Evolutionary conservation across 2,797 vertebrate species (phyloP).

Genomic region (Bryconaethiops microstoma): DNA sequence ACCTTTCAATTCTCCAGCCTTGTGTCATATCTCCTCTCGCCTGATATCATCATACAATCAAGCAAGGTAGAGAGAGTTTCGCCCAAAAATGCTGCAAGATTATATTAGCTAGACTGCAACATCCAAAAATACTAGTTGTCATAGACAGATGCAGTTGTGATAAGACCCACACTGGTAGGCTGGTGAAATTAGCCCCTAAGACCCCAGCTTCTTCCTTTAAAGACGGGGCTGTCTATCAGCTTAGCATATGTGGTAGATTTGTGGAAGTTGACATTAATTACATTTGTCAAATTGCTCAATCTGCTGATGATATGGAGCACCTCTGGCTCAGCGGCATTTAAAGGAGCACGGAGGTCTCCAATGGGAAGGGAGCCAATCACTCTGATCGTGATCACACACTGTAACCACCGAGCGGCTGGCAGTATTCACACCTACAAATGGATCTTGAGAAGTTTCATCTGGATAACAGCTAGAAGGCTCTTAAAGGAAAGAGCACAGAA

Average conservation of each 20-base stretch:
- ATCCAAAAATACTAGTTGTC: conserved; percentile 11
- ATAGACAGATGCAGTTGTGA: conserved; percentile 17
- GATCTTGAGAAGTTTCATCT: conserved; percentile 41
- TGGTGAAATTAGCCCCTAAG: neutral
- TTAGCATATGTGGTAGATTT: conserved; percentile 18
- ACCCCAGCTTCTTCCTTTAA: conserved; percentile 3
- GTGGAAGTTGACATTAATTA: conserved; percentile 42
- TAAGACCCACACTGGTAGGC: conserved; percentile 12
- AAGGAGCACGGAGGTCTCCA: conserved; percentile 38
- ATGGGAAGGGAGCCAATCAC: conserved; percentile 42
- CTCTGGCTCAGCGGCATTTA: conserved; percentile 18
- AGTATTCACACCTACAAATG: conserved; percentile 45
- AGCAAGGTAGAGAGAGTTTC: conserved; percentile 3
- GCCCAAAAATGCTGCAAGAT: conserved; percentile 9
- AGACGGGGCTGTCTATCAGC: conserved; percentile 15
- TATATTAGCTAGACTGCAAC: conserved; percentile 17
- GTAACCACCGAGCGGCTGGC: conserved; percentile 13
- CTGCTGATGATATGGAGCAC: conserved; percentile 19
- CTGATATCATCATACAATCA: conserved; percentile 17
- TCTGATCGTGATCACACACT: conserved; percentile 51
- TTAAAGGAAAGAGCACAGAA: conserved; percentile 38
- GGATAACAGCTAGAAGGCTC: conserved; percentile 49
- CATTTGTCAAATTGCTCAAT: conserved; percentile 32
- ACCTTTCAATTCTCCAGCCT: conserved; percentile 24
- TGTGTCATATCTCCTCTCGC: neutral